A percentile compares a stretch with the other conserved stretches of the same genome.
Evolutionary conservation across 2,888 invertebrate species (phyloP).

Genomic region (Philhelius pedissequus): DNA sequence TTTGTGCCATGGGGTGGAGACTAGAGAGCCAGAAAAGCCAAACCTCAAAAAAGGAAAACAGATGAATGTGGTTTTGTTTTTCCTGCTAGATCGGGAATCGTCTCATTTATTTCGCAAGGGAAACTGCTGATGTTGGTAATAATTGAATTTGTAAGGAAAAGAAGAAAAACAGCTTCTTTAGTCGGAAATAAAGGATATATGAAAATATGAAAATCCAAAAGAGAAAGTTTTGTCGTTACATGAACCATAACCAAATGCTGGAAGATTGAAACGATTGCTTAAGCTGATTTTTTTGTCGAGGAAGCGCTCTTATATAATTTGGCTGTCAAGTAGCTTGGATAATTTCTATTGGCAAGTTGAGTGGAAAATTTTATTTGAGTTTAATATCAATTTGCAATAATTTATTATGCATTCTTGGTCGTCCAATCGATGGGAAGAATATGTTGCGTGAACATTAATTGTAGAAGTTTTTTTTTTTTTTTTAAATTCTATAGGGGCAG

Average conservation of each 20-base stretch:
- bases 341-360: slow-evolving; percentile 12
- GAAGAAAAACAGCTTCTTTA: not conserved
- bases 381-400: slow-evolving; percentile 11
- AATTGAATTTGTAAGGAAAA: slow-evolving; percentile 30
- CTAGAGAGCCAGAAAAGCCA: not conserved
- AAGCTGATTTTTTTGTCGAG: slow-evolving; percentile 11
- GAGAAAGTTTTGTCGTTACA: not conserved
- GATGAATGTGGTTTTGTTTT: slow-evolving; percentile 38
- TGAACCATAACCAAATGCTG: slow-evolving; percentile 3
- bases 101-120: slow-evolving; percentile 17
- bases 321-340: not conserved
- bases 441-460: not conserved
- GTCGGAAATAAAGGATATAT: not conserved
- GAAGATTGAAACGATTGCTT: not conserved
- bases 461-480: not conserved
- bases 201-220: not conserved
- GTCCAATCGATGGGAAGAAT: not conserved
- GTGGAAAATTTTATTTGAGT: slow-evolving; percentile 15
- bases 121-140: slow-evolving; percentile 28
- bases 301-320: not conserved
- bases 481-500: too few species aligned
- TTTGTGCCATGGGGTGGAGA: not conserved
- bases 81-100: not conserved
- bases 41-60: slow-evolving; percentile 13
- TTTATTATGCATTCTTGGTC: not conserved